A percentile compares a stretch with the other conserved stretches of the same genome.
These are phyloP conservation scores for Gobio occitaniae DNA, from an alignment of 2,797 vertebrate species.

Conservation along the genomic window DNA sequence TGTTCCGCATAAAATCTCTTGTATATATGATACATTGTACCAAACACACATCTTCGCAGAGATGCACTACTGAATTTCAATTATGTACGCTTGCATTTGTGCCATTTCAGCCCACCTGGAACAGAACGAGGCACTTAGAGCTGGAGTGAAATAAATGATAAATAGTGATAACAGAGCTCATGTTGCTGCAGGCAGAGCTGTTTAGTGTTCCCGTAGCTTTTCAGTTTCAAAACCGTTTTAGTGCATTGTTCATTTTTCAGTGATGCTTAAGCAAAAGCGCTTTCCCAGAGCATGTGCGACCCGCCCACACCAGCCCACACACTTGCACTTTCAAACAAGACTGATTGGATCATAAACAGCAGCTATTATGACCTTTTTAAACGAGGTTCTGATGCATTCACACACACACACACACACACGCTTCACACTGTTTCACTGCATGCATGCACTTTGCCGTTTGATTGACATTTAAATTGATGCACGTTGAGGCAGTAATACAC, in stretches of 20 bases:
- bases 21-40: neutral
- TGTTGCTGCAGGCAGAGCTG: neutral
- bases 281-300: neutral
- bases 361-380: neutral
- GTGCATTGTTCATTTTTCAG: neutral
- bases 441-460: neutral
- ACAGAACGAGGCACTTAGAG: conserved; percentile 4
- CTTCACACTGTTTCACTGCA: neutral
- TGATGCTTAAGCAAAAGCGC: neutral
- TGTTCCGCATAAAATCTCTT: no score
- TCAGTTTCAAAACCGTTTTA: neutral
- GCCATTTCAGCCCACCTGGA: neutral
- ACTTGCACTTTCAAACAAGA: neutral
- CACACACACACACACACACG: conserved; percentile 6
- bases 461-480: conserved; percentile 17
- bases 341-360: conserved; percentile 26
- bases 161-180: neutral
- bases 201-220: neutral
- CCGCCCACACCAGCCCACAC: neutral
- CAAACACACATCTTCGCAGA: neutral
- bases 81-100: neutral
- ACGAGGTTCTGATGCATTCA: neutral
- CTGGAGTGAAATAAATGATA: neutral
- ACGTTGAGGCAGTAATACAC: neutral
- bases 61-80: neutral